A percentile compares a stretch with the other conserved stretches of the same genome.
Conservation (phyloP, 2,113 vertebrate species). For the Dromas ardeola region DNA sequence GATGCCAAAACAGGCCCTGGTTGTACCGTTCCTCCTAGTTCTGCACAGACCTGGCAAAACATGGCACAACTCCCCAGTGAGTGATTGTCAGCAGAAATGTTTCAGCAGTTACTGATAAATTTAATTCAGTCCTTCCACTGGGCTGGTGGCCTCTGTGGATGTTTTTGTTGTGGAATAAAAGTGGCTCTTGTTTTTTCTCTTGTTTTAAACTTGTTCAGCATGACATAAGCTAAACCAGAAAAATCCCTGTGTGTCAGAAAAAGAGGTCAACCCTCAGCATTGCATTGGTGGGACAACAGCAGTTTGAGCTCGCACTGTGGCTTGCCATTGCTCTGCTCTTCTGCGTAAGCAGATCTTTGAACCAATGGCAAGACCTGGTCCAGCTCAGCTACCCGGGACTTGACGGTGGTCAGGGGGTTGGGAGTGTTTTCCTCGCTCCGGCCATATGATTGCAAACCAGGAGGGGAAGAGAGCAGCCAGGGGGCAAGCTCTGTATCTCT, state of each 20-base stretch:
- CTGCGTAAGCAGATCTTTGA: neutral
- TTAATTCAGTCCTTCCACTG: neutral
- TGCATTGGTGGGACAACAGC: neutral
- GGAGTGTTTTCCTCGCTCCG: neutral
- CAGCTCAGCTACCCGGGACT: neutral
- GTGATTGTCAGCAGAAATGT: neutral
- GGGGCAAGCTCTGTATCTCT: neutral
- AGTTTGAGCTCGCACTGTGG: neutral
- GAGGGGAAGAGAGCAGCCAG: neutral
- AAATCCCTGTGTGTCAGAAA: neutral
- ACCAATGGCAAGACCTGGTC: neutral
- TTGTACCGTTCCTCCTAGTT: neutral
- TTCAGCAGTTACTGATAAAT: neutral
- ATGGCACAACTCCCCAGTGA: fast-evolving
- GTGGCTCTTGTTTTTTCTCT: neutral
- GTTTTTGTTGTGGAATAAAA: neutral
- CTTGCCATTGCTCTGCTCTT: neutral
- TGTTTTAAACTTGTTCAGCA: neutral
- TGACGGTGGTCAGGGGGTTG: neutral
- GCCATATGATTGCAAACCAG: neutral
- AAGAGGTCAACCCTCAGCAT: neutral
- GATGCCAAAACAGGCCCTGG: neutral
- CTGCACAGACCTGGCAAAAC: neutral
- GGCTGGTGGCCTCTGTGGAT: neutral
- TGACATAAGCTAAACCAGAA: neutral